Evolutionary conservation across 2,797 vertebrate species (phyloP), one percentile per base, ranked within the genome.

Genomic region (Otus scops): DNA sequence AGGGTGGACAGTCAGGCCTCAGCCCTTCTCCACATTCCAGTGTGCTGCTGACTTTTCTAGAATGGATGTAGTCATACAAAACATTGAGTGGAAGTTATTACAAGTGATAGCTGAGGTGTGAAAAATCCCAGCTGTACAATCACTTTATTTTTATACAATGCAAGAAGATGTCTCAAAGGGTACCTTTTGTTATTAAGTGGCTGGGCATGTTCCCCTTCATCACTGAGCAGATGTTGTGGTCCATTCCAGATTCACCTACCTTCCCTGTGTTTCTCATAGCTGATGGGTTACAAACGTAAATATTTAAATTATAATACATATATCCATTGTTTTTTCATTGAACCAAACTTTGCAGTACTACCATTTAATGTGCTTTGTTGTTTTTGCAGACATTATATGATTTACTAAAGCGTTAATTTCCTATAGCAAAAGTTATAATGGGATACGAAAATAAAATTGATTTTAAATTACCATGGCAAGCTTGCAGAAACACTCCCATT

Each of bases 401-500:
- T 96, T 95, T 95, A 63, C 85, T 93, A 67, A 95, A 93, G 83
- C 34, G 27, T 92, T 96, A 88, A 95, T 94, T 96, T 97, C 93
- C 92, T 90, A 71, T 90, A 88, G 94, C 94, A 81, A 95, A 96
- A 92, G 92, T 93, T 93, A 73, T 94, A 94, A 95, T 78, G 83
- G 74, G 70, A 85, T 88, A 88, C 45, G 2, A 90, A 93, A 95
- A 69, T 88, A 90, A 93, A 95, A 95, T 95, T 93, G 95, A 95
- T 95, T 96, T 96, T 90, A 95, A 97, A 96, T 95, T 84, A 92
- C 88, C 90, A 81, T 75, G 90, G 90, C 84, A 92, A 81, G 94
- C 93, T 85, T 73, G 88, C 93, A 86, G 85, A 95, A 95, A 84
- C 76, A 57, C 32, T 95, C 27, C 61, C 73, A 78, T 93, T 95